A percentile compares a stretch with the other conserved stretches of the same genome.
Evolutionary conservation across 2,888 invertebrate genomes (phyloP).

Genomic region (Ornithoptera priamus): DNA sequence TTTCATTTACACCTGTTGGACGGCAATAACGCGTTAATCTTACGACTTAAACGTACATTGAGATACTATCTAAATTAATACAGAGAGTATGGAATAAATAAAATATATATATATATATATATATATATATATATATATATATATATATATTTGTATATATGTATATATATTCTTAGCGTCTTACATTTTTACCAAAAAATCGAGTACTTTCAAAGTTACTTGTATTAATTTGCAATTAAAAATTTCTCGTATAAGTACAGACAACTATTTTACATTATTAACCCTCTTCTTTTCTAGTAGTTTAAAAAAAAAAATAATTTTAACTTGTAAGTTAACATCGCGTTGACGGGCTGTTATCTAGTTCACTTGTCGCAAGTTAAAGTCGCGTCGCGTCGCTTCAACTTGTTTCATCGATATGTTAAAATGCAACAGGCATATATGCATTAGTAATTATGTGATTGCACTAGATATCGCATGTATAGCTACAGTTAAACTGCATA

Average conservation of each 20-base stretch:
- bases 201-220: no score
- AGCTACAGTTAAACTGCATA: slow-evolving; percentile 10
- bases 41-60: neutral
- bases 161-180: no score
- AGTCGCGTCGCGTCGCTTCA: slow-evolving; percentile 22
- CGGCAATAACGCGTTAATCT: slow-evolving; percentile 9
- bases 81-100: neutral
- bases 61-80: slow-evolving; percentile 27
- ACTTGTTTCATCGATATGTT: slow-evolving; percentile 37
- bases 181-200: no score
- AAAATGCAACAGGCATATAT: slow-evolving; percentile 42
- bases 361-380: slow-evolving; percentile 37
- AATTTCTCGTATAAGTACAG: no score
- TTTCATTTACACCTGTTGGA: slow-evolving; percentile 22
- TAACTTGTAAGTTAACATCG: slow-evolving; percentile 3
- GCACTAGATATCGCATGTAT: slow-evolving; percentile 23
- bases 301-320: no score
- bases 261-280: no score
- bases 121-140: no score
- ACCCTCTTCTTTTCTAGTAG: neutral
- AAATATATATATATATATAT: no score
- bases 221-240: no score
- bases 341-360: slow-evolving; percentile 37
- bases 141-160: no score
- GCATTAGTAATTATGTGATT: slow-evolving; percentile 46